Evolutionary conservation across 2,113 vertebrate species (phyloP), one percentile per base, ranked within the genome.

Genomic region (Rattus rattus): DNA sequence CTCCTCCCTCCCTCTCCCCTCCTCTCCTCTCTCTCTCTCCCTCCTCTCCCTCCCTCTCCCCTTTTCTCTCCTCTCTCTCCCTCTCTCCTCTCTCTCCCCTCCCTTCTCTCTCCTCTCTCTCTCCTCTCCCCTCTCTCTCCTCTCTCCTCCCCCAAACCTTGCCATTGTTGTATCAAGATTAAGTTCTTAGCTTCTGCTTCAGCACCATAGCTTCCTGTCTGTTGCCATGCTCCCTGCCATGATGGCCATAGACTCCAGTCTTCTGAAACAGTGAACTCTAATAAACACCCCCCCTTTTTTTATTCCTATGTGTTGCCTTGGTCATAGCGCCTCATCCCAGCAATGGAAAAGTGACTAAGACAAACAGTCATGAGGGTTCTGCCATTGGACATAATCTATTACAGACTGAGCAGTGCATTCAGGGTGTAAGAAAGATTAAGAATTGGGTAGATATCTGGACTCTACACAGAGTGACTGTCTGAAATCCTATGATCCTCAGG

Each of bases 11-110:
- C 52, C 52, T 54, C 52, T 11, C 43, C 43, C 43, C 43, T 43
- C 70, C 17, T 10, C 20, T 11, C 2, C 4, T 26, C 10, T 11
- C 4, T 8, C 26, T 3, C 12, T 24, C 0, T 22, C 24, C 0
- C 12, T 28, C 13, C 12, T 65, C 9, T 11, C 24, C 28, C 26
- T 24, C 20, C 20, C 22, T 20, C 8, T 2, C 6, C 61, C 16
- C 22, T n/a, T 2, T 20, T 8, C 22, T 2, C 13, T 14, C 54
- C 54, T 14, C 1, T 5, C 30, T 69, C 67, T 39, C 36, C n/a
- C 70, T 73, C 17, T 10, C 20, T 11, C 2, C 4, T 26, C 10
- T 11, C 4, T 8, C 26, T 3, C 12, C 65, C 12, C 4, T 4
- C 26, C 26, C 26, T 22, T 24, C 0, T 22, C 24, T 0, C 12